Percentiles rank a stretch among this genome's conserved stretches.
Evolutionary conservation across 2,113 vertebrate species (phyloP).

Genomic region (Callipepla squamata): DNA sequence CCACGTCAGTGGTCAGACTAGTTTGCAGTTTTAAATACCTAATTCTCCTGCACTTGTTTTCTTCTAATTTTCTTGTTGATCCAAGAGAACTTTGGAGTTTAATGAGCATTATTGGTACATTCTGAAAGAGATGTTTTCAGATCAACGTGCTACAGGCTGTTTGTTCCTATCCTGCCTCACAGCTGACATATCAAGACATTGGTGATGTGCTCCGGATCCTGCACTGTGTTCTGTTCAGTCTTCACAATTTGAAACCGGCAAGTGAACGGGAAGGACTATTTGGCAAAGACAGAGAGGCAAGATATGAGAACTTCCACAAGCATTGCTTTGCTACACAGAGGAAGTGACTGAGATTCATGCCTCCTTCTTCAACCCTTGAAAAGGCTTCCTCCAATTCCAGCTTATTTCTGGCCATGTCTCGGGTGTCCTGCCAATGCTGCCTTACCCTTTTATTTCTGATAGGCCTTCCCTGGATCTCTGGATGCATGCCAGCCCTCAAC

Average conservation of each 20-base stretch:
- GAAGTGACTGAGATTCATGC: not conserved
- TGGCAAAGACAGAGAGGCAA: not conserved
- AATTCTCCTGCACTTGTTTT: not conserved
- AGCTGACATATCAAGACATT: not conserved
- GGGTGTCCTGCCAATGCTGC: not conserved
- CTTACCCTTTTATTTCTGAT: not conserved
- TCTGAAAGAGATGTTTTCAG: not conserved
- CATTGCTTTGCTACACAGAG: not conserved
- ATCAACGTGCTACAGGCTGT: not conserved
- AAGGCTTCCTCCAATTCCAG: rapidly evolving
- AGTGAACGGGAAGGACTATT: not conserved
- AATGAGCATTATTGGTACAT: not conserved
- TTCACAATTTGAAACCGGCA: not conserved
- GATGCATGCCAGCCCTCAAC: not conserved
- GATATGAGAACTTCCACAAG: not conserved
- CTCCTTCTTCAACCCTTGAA: not conserved
- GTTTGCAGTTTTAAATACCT: not conserved
- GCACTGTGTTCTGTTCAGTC: not conserved
- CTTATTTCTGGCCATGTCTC: not conserved
- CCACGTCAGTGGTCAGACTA: not conserved
- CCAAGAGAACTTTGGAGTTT: not conserved
- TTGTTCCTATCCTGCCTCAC: not conserved
- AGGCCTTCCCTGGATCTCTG: not conserved
- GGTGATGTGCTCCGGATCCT: not conserved
- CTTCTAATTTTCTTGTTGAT: not conserved